A percentile compares a stretch with the other conserved stretches of the same genome.
phyloP scores from a whole-genome alignment of 2,888 invertebrate species.

The Aspidapion aeneum region DNA sequence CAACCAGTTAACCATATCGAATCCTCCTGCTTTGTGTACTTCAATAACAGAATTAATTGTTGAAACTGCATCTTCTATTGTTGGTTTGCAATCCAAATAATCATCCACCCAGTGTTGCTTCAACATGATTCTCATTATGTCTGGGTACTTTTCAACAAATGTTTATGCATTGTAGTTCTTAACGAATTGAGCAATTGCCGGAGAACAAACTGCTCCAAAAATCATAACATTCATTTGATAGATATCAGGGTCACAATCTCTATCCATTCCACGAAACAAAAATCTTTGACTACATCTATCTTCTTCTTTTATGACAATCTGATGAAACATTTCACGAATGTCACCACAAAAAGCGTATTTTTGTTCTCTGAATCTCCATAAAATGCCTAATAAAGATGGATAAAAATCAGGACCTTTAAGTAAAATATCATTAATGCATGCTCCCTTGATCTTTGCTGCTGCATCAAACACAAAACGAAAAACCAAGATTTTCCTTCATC shows the following conservation, averaged over 20 bases:
- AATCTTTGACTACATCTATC: not conserved
- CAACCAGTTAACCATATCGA: not conserved
- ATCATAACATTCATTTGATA: not conserved
- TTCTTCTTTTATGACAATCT: too few species aligned
- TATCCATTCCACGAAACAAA: not conserved
- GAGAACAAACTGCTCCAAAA: not conserved
- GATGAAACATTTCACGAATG: not conserved
- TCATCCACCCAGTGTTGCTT: not conserved
- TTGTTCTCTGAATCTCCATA: not conserved
- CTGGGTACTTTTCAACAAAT: not conserved
- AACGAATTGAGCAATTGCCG: not conserved
- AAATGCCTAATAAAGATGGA: not conserved
- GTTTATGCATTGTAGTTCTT: not conserved
- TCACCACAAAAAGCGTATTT: not conserved
- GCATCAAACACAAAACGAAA: not conserved
- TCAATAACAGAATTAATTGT: not conserved
- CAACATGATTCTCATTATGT: not conserved
- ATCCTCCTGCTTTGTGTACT: not conserved
- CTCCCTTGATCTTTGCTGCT: not conserved
- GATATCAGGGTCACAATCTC: not conserved
- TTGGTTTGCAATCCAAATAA: not conserved
- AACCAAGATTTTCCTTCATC: not conserved
- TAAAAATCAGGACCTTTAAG: not conserved
- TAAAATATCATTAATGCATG: not conserved
- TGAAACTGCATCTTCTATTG: not conserved